Conservation (phyloP, 2,113 vertebrate species). For the Platanista minor region DNA sequence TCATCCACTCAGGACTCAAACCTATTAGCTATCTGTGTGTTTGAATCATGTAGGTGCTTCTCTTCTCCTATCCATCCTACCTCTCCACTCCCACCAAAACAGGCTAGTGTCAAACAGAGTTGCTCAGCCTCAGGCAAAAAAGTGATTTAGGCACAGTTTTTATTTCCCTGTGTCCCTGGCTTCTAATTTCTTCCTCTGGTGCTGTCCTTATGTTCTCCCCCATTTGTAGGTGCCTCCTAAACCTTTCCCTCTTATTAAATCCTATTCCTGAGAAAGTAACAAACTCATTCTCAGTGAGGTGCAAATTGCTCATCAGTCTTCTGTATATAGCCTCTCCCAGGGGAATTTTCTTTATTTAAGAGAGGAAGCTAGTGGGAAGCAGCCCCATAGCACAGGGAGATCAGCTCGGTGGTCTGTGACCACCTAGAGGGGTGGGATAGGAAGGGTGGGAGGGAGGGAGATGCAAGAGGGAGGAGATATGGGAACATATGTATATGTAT, state of each 20-base stretch:
- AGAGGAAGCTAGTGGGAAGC: not conserved
- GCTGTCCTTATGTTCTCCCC: not conserved
- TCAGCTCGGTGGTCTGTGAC: no score
- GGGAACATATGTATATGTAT: no score
- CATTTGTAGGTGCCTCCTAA: not conserved
- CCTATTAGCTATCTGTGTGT: not conserved
- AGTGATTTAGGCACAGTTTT: not conserved
- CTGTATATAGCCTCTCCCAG: not conserved
- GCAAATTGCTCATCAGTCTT: not conserved
- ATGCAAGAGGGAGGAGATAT: no score
- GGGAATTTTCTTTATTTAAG: not conserved
- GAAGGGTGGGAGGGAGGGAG: no score
- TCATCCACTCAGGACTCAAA: not conserved
- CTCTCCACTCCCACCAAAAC: not conserved
- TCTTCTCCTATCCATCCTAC: not conserved
- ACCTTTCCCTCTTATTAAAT: not conserved
- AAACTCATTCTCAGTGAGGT: slow-evolving; percentile 26
- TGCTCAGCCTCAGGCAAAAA: not conserved
- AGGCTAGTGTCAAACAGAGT: not conserved
- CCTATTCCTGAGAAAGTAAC: not conserved
- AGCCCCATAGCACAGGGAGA: no score
- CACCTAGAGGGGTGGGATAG: no score
- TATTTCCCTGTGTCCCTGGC: not conserved
- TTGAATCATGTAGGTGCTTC: not conserved
- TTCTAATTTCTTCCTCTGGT: not conserved